Conservation (phyloP, 1,140 invertebrate species). For the Sitodiplosis mosellana region DNA sequence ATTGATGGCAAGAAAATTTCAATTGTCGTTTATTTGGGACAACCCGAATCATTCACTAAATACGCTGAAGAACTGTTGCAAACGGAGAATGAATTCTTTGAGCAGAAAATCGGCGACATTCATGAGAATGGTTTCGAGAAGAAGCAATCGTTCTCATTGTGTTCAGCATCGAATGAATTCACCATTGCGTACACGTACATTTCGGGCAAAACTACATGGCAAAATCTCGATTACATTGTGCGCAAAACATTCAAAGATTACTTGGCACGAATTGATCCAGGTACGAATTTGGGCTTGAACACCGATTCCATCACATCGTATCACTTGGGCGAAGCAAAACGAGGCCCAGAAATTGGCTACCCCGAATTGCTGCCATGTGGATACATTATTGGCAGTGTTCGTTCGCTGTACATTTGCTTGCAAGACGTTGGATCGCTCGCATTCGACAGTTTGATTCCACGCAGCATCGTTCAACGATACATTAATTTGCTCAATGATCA, state of each 20-base stretch:
- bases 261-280: constrained; percentile 77
- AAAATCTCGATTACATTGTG: constrained; percentile 78
- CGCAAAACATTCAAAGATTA: constrained; percentile 90
- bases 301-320: constrained; percentile 80
- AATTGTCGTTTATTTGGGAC: constrained; percentile 65
- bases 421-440: constrained; percentile 82
- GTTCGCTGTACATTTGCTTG: constrained; percentile 61
- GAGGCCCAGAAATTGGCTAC: constrained; percentile 44
- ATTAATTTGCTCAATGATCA: constrained; percentile 78
- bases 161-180: constrained; percentile 34
- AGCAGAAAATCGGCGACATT: constrained; percentile 25
- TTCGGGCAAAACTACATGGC: constrained; percentile 87
- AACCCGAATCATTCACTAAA: constrained; percentile 56
- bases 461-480: constrained; percentile 86
- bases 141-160: constrained; percentile 9
- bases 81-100: constrained; percentile 28
- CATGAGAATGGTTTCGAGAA: constrained; percentile 22
- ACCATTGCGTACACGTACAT: constrained; percentile 77
- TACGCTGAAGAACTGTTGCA: constrained; percentile 43
- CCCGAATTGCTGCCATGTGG: constrained; percentile 85
- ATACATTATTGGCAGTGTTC: constrained; percentile 75
- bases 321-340: constrained; percentile 75
- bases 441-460: constrained; percentile 91
- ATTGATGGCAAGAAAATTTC: constrained; percentile 73
- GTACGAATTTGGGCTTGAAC: constrained; percentile 75